These are phyloP conservation scores for Digitonthophagus gazella DNA, from an alignment of 2,888 invertebrate species.

Conservation along the genomic window DNA sequence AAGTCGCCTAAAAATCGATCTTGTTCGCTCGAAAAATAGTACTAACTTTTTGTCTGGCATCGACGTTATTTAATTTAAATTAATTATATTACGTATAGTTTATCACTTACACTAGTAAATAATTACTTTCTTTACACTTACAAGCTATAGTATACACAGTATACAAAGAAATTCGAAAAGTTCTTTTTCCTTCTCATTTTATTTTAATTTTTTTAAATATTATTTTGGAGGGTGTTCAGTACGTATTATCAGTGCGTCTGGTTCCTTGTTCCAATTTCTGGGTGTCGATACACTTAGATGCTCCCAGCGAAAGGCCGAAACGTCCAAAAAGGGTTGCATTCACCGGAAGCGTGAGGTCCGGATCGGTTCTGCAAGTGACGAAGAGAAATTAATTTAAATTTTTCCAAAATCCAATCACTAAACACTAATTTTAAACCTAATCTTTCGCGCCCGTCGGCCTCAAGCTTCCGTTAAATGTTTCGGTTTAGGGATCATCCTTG, in stretches of 20 bases:
- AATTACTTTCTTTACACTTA: conserved; percentile 40
- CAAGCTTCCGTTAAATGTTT: conserved; percentile 32
- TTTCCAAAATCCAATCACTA: neutral
- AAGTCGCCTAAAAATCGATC: conserved; percentile 21
- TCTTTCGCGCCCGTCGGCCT: conserved; percentile 32
- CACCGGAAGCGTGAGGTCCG: conserved; percentile 45
- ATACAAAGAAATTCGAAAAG: too few relatives aligned
- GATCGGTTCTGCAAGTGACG: conserved; percentile 45
- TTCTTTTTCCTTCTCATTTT: too few relatives aligned
- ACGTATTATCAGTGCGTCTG: neutral
- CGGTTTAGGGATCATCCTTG: neutral
- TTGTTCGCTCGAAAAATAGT: neutral
- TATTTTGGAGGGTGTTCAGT: neutral
- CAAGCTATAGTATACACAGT: conserved; percentile 49
- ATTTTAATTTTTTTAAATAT: too few relatives aligned
- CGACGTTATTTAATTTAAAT: conserved; percentile 24
- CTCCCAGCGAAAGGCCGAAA: neutral
- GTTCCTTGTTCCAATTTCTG: neutral
- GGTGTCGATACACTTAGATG: neutral
- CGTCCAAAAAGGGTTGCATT: conserved; percentile 18
- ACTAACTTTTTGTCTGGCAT: neutral
- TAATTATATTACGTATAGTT: conserved; percentile 29
- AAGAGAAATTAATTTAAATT: conserved; percentile 31
- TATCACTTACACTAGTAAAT: neutral
- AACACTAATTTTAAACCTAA: conserved; percentile 15